phyloP scores from a whole-genome alignment of 2,888 invertebrate species.

The Sylvicola fuscatus region DNA sequence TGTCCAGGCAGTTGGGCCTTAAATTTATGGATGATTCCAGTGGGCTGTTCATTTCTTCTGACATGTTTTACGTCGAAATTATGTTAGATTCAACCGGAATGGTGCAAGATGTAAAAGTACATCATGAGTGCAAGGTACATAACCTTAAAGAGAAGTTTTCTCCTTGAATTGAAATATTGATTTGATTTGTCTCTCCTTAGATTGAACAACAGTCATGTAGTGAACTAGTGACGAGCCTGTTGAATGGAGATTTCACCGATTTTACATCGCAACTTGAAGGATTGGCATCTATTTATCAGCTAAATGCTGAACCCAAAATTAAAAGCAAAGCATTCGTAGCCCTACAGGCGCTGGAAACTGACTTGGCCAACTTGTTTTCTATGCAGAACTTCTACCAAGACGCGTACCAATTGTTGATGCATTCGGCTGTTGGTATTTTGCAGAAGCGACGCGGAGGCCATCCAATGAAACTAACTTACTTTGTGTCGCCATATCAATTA shows the following conservation, averaged over 20 bases:
- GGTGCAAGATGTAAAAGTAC: constrained; percentile 75
- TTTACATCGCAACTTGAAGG: constrained; percentile 87
- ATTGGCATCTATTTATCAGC: constrained; percentile 74
- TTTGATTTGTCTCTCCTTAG: too few relatives aligned
- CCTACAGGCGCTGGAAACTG: constrained; percentile 76
- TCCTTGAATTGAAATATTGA: too few relatives aligned
- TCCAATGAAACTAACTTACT: constrained; percentile 85
- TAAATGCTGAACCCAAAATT: constrained; percentile 86
- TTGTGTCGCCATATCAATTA: constrained; percentile 82
- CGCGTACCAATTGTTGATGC: constrained; percentile 47
- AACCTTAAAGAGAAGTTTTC: constrained; percentile 7
- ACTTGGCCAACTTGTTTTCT: constrained; percentile 62
- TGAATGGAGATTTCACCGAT: constrained; percentile 73
- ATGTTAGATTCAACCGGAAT: constrained; percentile 62
- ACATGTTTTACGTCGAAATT: constrained; percentile 92
- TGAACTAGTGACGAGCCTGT: constrained; percentile 66
- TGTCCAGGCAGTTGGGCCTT: constrained; percentile 73
- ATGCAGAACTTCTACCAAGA: constrained; percentile 53
- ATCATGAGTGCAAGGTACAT: constrained; percentile 65
- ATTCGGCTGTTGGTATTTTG: constrained; percentile 74
- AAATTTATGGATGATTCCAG: constrained; percentile 73
- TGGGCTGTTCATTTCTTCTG: constrained; percentile 78
- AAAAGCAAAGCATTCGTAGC: constrained; percentile 88
- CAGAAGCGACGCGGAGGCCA: constrained; percentile 72
- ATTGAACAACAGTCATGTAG: constrained; percentile 67